Evolutionary conservation across 2,888 invertebrate genomes (phyloP).

Genomic region (Eumerus sabulonum): DNA sequence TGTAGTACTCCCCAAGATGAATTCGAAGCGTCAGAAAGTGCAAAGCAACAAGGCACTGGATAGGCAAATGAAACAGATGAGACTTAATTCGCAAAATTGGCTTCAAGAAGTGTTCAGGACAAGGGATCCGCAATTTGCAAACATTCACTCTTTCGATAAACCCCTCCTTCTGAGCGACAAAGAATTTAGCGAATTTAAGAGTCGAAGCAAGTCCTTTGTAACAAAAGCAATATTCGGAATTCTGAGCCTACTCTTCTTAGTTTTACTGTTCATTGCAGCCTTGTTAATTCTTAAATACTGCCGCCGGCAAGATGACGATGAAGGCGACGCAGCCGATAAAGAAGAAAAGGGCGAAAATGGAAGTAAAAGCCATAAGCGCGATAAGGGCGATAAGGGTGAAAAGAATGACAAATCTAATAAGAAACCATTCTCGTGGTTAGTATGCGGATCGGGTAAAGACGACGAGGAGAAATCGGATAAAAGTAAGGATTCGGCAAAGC

Average conservation of each 20-base stretch:
- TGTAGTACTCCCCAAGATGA: neutral
- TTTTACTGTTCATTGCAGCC: no score
- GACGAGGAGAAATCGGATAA: conserved; percentile 25
- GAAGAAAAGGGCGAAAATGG: no score
- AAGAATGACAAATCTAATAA: neutral
- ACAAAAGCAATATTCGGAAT: no score
- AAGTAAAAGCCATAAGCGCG: no score
- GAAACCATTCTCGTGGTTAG: conserved; percentile 16
- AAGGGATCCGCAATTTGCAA: neutral
- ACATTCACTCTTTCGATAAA: neutral
- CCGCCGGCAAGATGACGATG: no score
- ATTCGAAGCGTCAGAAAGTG: conserved; percentile 34
- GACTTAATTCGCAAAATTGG: neutral
- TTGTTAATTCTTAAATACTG: no score
- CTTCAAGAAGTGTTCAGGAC: conserved; percentile 1
- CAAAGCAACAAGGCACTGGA: neutral
- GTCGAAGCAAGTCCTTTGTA: no score
- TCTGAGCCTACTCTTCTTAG: no score
- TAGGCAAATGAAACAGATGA: neutral
- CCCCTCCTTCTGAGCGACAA: no score
- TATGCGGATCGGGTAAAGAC: conserved; percentile 19
- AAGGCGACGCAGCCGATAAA: no score
- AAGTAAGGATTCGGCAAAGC: no score
- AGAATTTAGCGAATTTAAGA: no score
- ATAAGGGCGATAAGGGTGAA: neutral